Conservation (phyloP, 2,113 vertebrate genomes). For the Zosterops pallidus region DNA sequence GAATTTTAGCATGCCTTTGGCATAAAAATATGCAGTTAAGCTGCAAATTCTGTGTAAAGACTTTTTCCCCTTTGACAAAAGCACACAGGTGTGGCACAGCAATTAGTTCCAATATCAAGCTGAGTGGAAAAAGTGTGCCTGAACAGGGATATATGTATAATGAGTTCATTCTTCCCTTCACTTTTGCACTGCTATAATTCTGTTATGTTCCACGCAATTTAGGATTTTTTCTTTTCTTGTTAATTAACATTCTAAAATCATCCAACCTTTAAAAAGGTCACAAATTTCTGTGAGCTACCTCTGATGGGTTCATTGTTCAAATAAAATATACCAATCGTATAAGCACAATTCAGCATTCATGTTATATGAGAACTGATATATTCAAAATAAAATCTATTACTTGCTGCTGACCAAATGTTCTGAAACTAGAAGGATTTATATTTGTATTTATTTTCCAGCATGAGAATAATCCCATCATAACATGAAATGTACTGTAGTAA, state of each 20-base stretch:
- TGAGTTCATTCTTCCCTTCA: neutral
- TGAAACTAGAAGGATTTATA: neutral
- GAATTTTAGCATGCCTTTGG: neutral
- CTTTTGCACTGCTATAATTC: neutral
- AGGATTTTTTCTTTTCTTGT: neutral
- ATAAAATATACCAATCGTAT: neutral
- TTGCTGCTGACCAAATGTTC: neutral
- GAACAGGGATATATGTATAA: neutral
- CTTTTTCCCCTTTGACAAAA: neutral
- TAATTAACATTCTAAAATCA: neutral
- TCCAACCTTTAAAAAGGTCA: neutral
- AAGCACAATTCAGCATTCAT: neutral
- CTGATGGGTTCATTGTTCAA: neutral
- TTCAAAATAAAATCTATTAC: neutral
- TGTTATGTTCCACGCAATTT: neutral
- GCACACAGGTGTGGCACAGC: neutral
- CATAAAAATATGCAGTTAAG: neutral
- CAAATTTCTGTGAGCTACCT: neutral
- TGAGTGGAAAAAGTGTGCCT: neutral
- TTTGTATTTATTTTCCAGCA: neutral
- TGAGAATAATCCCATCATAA: neutral
- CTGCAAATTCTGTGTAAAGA: neutral
- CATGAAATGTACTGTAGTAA: neutral
- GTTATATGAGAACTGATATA: neutral
- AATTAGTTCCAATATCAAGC: neutral